Base-by-base conservation (phyloP, 2,888 invertebrate genomes). In the Oxyteleia sp. region DNA sequence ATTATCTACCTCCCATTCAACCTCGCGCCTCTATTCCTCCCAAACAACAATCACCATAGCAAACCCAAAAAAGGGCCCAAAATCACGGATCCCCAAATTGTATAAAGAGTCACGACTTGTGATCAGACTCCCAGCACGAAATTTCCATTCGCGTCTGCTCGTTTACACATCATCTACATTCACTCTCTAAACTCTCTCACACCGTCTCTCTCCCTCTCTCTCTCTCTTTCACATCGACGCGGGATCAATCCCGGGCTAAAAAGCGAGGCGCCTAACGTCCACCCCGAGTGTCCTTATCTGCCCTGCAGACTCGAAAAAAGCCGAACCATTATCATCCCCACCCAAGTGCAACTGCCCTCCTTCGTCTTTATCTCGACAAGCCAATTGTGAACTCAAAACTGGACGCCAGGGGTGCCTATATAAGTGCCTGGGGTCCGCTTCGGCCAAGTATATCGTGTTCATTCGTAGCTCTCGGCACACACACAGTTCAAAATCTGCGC, bases 401-500 rank as follows among this genome's bases (percentile, higher is more conserved):
- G 26, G 4, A 26, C 26, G 4, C 7, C 7, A 26, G 26, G 26
- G 7, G 4, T 26, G 7, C 3, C 26, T 26, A 26, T 26, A 26
- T 4, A 26, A 26, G 26, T 26, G 7, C 26, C 26, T n/a, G 26
- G 26, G 26, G 26, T 7, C 26, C 26, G 26, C 26, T 26, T 26
- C 4, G 26, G 3, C 26, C 7, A 26, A 55, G 68, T 69, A 55
- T 45, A 69, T 29, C 69, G 32, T 38, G 43, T 15, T 20, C 4
- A 38, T 35, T 13, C 38, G 4, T 7, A 26, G 26, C n/a, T n/a
- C n/a, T n/a, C n/a, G n/a, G n/a, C n/a, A n/a, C 16, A 29, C 47
- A 4, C 23, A 18, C 35, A 13, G 16, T 45, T 51, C 47, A 13
- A 71, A 71, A 59, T 61, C 45, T 26, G 76, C 76, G 68, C 76